Base-by-base conservation (phyloP, 2,113 vertebrate genomes). In the Halcyon senegalensis region DNA sequence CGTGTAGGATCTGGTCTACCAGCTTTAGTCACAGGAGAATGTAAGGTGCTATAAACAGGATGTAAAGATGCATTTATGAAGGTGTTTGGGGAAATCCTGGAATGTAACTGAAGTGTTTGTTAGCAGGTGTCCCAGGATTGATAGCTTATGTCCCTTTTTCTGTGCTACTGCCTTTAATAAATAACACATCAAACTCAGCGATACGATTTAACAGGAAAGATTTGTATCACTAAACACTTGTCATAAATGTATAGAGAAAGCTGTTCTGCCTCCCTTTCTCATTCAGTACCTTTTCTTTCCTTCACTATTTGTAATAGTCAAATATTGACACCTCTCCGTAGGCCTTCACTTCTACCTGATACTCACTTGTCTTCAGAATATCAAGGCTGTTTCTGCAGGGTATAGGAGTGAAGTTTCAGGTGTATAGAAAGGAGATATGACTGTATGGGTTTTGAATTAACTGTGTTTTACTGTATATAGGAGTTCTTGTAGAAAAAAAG, bases 1-100 rank as follows among this genome's bases (percentile, higher is more conserved):
- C 77, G n/a, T 93, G 76, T 50, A 84, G 78, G 94, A 93, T 85
- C 56, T 82, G 66, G 77, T 93, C 93, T 87, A 72, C 76, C 76
- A 84, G 60, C 56, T 79, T 51, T 55, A 30, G 62, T 79, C 62
- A 62, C 69, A 84, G 69, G 27, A 78, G 87, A 84, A 68, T 20
- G 60, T 82, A 70, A 66, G 3, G 1, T 80, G 39, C 74, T 73
- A n/a, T 86, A 75, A 94, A 78, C 43, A 73, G 66, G 44, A 50
- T 64, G 62, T 76, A 94, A 95, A 89, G 77, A 89, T 93, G 51
- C 46, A 37, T 60, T 89, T 95, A 51, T 68, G 60, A 84, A 89
- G 33, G 48, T 76, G 39, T 69, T 92, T 60, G 56, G 64, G 80
- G 48, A 75, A 84, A 90, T 84, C 7, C 56, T 91, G 30, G 46